Conservation (phyloP, 2,113 vertebrate species). For the Cercocebus atys region DNA sequence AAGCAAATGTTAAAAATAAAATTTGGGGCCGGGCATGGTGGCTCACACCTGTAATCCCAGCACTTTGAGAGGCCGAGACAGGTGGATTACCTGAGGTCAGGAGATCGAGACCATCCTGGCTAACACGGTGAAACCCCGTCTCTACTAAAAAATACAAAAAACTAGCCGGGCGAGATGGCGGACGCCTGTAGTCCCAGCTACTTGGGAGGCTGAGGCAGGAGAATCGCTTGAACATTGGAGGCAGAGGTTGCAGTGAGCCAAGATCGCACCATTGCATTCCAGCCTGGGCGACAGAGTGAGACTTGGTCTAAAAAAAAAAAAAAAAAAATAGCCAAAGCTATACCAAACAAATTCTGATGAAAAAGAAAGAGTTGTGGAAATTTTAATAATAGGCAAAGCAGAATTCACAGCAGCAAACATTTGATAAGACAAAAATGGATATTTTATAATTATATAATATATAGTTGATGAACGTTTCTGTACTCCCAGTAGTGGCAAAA, state of each 20-base stretch:
- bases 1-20: slow-evolving; percentile 7
- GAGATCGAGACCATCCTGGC: not conserved
- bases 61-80: not conserved
- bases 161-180: not conserved
- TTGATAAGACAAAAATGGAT: slow-evolving; percentile 6
- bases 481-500: not conserved
- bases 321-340: not conserved
- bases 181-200: too few relatives aligned
- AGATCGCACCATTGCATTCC: too few relatives aligned
- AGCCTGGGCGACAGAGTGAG: too few relatives aligned
- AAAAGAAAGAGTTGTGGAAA: not conserved
- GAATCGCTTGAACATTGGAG: too few relatives aligned
- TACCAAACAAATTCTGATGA: not conserved
- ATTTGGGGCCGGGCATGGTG: not conserved
- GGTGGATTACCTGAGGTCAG: not conserved
- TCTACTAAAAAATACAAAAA: not conserved
- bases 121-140: not conserved
- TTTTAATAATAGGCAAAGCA: slow-evolving; percentile 32
- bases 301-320: not conserved
- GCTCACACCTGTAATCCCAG: not conserved
- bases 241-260: too few relatives aligned
- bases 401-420: slow-evolving; percentile 22
- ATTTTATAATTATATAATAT: slow-evolving; percentile 24
- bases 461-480: not conserved
- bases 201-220: too few relatives aligned